Evolutionary conservation across 2,797 vertebrate genomes (phyloP).

Genomic region (Rhyacichthys aspro): DNA sequence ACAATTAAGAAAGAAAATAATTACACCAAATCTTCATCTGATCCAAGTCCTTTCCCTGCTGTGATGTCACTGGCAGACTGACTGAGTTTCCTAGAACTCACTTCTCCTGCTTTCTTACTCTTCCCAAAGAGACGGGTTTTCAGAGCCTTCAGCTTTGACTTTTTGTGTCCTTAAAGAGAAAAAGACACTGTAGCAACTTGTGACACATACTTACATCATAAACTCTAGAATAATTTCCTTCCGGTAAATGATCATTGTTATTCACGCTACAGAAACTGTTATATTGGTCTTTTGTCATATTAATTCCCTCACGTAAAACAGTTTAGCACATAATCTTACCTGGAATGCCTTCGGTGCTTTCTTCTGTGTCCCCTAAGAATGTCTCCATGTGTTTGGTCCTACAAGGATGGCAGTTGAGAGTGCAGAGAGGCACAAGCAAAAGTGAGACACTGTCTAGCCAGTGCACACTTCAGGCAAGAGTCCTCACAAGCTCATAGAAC

Average conservation of each 20-base stretch:
- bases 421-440: neutral
- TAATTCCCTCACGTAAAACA: neutral
- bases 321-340: slow-evolving; percentile 75
- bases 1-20: slow-evolving; percentile 21
- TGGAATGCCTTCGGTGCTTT: slow-evolving; percentile 83
- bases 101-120: slow-evolving; percentile 81
- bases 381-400: slow-evolving; percentile 80
- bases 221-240: too few relatives aligned
- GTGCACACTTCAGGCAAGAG: slow-evolving; percentile 3
- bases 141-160: slow-evolving; percentile 87
- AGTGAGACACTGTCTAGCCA: neutral
- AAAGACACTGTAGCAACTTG: neutral
- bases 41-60: slow-evolving; percentile 75
- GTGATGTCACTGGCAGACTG: slow-evolving; percentile 85
- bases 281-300: neutral
- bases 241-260: neutral
- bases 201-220: neutral
- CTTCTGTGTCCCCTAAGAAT: slow-evolving; percentile 81
- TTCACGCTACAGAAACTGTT: too few relatives aligned
- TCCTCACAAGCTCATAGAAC: slow-evolving; percentile 2
- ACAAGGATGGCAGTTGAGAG: slow-evolving; percentile 1
- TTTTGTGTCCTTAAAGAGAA: slow-evolving; percentile 84
- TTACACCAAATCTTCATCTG: slow-evolving; percentile 83
- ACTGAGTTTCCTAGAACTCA: slow-evolving; percentile 79
- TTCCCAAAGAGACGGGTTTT: slow-evolving; percentile 85